Conservation (phyloP, 2,113 vertebrate species). For the Pachyramphus minor region DNA sequence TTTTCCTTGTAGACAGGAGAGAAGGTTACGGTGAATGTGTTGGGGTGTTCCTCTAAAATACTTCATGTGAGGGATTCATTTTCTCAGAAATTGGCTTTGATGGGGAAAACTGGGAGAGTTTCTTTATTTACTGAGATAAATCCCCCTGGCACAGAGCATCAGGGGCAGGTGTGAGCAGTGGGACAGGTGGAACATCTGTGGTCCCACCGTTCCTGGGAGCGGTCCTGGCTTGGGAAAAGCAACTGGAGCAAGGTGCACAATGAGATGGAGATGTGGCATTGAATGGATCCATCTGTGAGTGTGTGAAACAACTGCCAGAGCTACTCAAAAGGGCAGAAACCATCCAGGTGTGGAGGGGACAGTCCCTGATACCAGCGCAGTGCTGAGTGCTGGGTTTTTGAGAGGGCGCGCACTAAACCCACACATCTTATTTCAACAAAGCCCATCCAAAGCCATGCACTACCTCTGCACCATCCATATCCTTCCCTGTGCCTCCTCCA, state of each 20-base stretch:
- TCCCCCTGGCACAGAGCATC: background rate
- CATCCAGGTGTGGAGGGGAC: background rate
- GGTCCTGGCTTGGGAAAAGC: background rate
- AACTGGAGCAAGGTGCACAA: background rate
- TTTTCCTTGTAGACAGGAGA: background rate
- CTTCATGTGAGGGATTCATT: background rate
- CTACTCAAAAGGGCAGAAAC: background rate
- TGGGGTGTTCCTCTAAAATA: background rate
- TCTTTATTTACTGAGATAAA: background rate
- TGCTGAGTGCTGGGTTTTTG: fast-evolving
- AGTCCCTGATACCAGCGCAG: fast-evolving
- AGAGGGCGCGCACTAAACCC: background rate
- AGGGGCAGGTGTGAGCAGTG: background rate
- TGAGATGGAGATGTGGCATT: fast-evolving
- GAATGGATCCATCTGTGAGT: background rate
- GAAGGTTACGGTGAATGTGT: background rate
- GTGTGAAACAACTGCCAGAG: background rate
- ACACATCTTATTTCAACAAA: fast-evolving
- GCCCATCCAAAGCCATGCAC: background rate
- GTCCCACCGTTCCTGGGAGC: background rate
- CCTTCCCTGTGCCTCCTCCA: background rate
- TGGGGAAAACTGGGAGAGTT: background rate
- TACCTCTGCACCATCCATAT: fast-evolving
- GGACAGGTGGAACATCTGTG: background rate
- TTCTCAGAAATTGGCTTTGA: background rate